Evolutionary conservation across 2,113 vertebrate species (phyloP).

Genomic region (Poeciliopsis retropinna): DNA sequence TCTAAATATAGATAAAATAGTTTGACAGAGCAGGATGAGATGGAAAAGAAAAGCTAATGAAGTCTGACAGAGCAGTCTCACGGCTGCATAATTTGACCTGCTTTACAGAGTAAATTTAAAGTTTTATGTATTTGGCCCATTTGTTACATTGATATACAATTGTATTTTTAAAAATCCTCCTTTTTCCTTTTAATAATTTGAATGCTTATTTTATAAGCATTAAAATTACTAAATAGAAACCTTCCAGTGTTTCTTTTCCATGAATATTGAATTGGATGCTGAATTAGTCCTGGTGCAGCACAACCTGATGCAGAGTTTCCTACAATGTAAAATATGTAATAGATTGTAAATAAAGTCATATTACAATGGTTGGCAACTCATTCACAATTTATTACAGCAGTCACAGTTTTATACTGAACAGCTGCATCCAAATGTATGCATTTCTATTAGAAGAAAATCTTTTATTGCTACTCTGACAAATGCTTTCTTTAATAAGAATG

Average conservation of each 20-base stretch:
- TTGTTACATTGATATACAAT: background rate
- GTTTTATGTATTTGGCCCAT: background rate
- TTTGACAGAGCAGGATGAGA: background rate
- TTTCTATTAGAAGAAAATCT: background rate
- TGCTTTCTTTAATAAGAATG: background rate
- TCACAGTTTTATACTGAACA: background rate
- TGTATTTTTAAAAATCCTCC: background rate
- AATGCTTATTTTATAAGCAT: background rate
- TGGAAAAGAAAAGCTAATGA: background rate
- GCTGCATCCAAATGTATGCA: background rate
- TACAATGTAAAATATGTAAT: no score
- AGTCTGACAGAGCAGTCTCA: background rate
- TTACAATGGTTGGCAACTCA: no score
- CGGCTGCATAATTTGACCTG: background rate
- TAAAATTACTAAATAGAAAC: no score
- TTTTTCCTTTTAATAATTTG: no score
- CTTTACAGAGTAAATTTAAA: background rate
- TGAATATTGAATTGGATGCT: background rate
- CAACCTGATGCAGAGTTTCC: background rate
- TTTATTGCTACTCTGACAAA: background rate
- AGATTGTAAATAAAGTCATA: no score
- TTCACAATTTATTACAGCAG: no score
- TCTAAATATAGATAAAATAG: background rate
- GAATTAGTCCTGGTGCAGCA: background rate
- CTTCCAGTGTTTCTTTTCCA: background rate